Base-by-base conservation (phyloP, 1,140 invertebrate species). In the Trachymyrmex septentrionalis region DNA sequence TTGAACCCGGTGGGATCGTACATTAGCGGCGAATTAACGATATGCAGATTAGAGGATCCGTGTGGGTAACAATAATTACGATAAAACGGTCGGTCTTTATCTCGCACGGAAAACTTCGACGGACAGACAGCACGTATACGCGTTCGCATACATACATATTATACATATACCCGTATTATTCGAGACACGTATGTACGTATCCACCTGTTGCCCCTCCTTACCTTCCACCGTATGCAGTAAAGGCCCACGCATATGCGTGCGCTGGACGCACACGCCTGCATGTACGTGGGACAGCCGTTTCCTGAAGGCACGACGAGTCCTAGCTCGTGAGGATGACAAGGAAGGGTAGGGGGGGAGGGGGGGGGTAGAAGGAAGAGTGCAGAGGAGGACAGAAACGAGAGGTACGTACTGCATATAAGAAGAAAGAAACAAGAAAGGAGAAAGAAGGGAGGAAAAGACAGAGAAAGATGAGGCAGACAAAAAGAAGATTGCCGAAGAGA, bases 171-270 rank as follows among this genome's bases (percentile, higher is more conserved):
- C 63, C 69, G 64, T 77, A 87, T 92, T 90, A 92, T 92, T 92
- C 91, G 66, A 75, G 86, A 73, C 89, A 88, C 91, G 87, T 84
- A 89, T 86, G 82, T 30, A 61, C 75, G 78, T 86, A 89, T 91
- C 91, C 92, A 94, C 93, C 92, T 93, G 93, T 93, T 94, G 91
- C 86, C 90, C 88, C 90, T 87, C 34, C 78, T 72, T 64, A 21
- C 55, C 86, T 57, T 76, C 73, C 50, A 66, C 27, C 30, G 55
- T n/a, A 44, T 14, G 80, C 69, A 75, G 59, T 84, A 61, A 78
- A 84, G 55, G 24, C 75, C 59, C 86, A 67, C 82, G 80, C 81
- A 80, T 48, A 69, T 63, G 64, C 75, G 61, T 78, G 21, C 63
- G 50, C 75, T n/a, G 16, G 44, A 55, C 30, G 53, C 64, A 67